Evolutionary conservation across 53 echinoderm and acorn worm species (phyloP), one percentile per base, ranked within the genome.

Genomic region (Holothuria scabra): DNA sequence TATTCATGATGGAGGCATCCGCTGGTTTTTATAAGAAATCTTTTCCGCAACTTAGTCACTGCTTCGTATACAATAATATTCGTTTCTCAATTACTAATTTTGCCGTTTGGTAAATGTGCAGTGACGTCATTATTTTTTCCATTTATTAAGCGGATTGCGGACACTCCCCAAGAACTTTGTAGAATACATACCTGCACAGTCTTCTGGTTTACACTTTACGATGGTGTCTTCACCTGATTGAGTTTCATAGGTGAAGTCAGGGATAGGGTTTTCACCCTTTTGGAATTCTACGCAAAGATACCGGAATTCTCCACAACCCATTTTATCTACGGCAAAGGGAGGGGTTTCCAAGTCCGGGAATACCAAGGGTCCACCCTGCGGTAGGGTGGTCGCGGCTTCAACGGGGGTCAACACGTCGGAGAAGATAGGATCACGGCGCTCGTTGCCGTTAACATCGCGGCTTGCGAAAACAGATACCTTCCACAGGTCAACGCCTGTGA

Each of bases 271-370:
- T 41, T 64, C 65, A 81, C 82, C 82, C 28, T 81, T 63, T 81
- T 37, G 62, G 41, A 81, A 62, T 64, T 81, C 82, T 81, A 81
- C 38, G 46, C 82, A 81, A 64, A 81, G 64, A 41, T 64, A 81
- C 38, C 23, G 65, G 46, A 81, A 81, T 23, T 81, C 82, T 44
- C 82, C 82, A 64, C 82, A 81, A 81, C 82, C 64, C 82, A 81
- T 81, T 81, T 81, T 61, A 63, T 62, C 64, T 26, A 61, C 82
- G 12, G 20, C 82, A 41, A 81, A 81, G 62, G 82, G 82, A 38
- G 82, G 82, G 65, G 82, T 81, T 65, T 64, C 41, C 41, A 81
- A 21, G 12, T 26, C 49, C 41, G 64, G 65, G 65, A 81, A 81
- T 18, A 63, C 37, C 32, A 81, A 63, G 11, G 64, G 82, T 64